Evolutionary conservation across 2,797 vertebrate species (phyloP), one percentile per base, ranked within the genome.

Genomic region (Cichlasoma orientale): DNA sequence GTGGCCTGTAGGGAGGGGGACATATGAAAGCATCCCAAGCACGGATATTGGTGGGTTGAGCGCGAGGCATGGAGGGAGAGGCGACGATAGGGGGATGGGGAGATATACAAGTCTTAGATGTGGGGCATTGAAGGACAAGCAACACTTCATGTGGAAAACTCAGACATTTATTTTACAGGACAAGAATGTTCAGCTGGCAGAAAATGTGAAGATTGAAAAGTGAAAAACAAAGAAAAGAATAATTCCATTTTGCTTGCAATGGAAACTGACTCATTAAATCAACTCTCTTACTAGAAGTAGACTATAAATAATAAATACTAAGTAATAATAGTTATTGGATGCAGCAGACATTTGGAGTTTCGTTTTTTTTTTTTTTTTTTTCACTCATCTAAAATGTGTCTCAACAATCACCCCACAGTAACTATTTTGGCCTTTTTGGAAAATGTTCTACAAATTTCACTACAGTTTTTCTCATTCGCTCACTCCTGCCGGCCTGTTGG

Each of bases 71-170:
- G 27, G 23, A 27, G 61, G 38, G 25, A 66, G 38, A 2, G n/a
- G 2, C 13, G 10, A 38, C 14, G n/a, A 41, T 41, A 29, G 36
- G 36, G 0, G 0, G 59, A 41, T 25, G 10, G 8, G 33, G 33
- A 36, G 9, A 10, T 47, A 18, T 47, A 16, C 4, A 18, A 47
- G 14, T 47, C 44, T 3, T 44, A 44, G 13, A 44, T 4, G 4
- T 29, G 29, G 29, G 29, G 29, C 3, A 0, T 66, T 0, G 38
- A 66, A 47, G 38, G 44, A 44, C 0, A 66, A 19, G 41, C 18
- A 47, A 47, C 16, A 19, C 18, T 1, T 3, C 3, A 66, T 7
- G 61, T 25, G 23, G 0, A 66, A 66, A 66, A 18, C 23, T 66
- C 61, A 27, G 0, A 12, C 10, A 16, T 44, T 16, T 4, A 5